Evolutionary conservation across 1,140 invertebrate species (phyloP), one percentile per base, ranked within the genome.

Genomic region (Drosophila willistoni): DNA sequence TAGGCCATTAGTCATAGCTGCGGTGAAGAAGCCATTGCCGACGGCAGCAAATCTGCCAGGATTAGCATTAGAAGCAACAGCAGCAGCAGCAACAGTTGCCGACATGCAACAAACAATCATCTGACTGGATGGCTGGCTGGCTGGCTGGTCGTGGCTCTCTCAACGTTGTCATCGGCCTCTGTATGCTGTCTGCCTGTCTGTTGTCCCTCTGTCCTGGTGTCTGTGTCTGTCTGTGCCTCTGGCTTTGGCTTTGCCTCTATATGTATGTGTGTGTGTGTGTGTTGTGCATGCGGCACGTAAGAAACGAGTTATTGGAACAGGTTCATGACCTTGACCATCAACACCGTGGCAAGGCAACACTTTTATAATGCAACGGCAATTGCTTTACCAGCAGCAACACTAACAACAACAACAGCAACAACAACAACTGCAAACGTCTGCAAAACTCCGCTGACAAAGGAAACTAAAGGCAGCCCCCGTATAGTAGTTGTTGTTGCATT

Each of bases 261-360:
- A 33, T 25, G 34, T 73, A 29, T 65, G 57, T 71, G 14, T 70
- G 36, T 78, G 68, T 63, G 63, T 74, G 39, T 65, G 64, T 57
- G 55, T 59, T 22, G 65, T 64, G 66, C 42, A 34, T 36, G 77
- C 64, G 77, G 84, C 84, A 89, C 80, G 81, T 86, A 90, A 90
- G 82, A 83, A 90, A 90, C 86, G 74, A 90, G 86, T 90, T 90
- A 86, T 86, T 83, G 86, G 80, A 90, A 90, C 87, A 90, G 87
- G 87, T 90, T 90, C 87, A 90, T 90, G 87, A 90, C 87, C 87
- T 90, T 90, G 87, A 90, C 87, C 87, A 90, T 90, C 82, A 90
- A 87, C 82, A 77, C 61, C 41, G 44, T 65, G 68, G 60, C 77
- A 80, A 83, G 75, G 83, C 83, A 83, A 65, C 83, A 68, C 68